These are phyloP conservation scores for Reinhardtius hippoglossoides DNA, from an alignment of 2,113 vertebrate species.

Conservation along the genomic window DNA sequence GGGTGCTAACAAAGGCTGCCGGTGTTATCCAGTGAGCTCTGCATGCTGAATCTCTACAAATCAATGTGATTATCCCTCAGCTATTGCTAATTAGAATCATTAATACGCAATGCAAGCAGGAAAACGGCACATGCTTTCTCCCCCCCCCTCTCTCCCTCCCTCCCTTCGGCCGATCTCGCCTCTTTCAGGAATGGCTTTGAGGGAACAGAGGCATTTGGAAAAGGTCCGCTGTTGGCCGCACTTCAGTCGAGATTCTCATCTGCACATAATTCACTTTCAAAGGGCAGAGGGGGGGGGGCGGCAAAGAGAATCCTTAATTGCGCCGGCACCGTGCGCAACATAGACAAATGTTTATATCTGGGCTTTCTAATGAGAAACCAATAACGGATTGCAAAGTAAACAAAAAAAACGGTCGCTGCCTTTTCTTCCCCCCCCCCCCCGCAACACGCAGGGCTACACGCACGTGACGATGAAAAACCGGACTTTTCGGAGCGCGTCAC, in stretches of 20 bases:
- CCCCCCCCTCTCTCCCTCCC: constrained; percentile 37
- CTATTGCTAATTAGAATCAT: constrained; percentile 77
- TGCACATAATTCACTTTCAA: constrained; percentile 83
- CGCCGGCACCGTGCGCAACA: constrained; percentile 73
- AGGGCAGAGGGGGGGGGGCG: constrained; percentile 70
- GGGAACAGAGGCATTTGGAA: constrained; percentile 70
- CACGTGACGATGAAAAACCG: constrained; percentile 68
- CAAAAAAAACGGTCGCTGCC: constrained; percentile 39
- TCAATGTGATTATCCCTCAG: constrained; percentile 74
- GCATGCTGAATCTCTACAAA: constrained; percentile 64
- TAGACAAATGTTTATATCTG: constrained; percentile 83
- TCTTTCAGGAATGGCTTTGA: constrained; percentile 63
- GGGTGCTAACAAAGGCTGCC: constrained; percentile 57
- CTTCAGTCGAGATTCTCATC: constrained; percentile 79
- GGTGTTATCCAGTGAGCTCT: constrained; percentile 55
- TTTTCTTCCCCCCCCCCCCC: background rate
- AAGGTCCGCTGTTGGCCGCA: constrained; percentile 72
- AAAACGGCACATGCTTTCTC: constrained; percentile 25
- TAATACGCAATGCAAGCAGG: constrained; percentile 68
- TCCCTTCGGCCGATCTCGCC: constrained; percentile 36
- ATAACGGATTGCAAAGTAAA: constrained; percentile 69
- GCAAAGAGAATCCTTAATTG: constrained; percentile 79
- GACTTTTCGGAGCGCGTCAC: constrained; percentile 51
- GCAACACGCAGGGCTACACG: constrained; percentile 39
- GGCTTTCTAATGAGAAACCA: constrained; percentile 82